Conservation (phyloP, 2,797 vertebrate species). For the Mycteria americana region DNA sequence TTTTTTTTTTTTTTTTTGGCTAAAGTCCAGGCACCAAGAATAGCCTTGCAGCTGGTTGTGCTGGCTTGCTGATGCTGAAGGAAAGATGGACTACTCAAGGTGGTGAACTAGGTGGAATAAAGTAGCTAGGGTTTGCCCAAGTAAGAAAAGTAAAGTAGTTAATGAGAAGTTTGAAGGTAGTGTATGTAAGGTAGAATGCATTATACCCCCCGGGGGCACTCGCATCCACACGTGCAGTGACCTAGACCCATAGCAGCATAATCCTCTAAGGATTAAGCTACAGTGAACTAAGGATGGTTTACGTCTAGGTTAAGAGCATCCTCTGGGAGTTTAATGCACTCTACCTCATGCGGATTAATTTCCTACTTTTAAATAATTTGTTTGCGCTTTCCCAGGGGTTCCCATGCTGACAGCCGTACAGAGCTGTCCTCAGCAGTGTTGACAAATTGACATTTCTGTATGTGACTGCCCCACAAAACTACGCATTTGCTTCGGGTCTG, state of each 20-base stretch:
- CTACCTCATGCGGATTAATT: not conserved
- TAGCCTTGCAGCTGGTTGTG: not conserved
- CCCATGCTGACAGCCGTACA: fast-evolving
- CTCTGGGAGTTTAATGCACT: not conserved
- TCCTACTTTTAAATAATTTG: not conserved
- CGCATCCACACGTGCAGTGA: fast-evolving
- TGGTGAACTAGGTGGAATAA: not conserved
- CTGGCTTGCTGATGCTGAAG: not conserved
- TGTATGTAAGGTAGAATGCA: not conserved
- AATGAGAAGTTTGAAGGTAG: not conserved
- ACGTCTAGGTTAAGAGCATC: not conserved
- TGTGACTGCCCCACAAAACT: not conserved
- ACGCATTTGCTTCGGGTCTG: fast-evolving
- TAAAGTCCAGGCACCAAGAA: not conserved
- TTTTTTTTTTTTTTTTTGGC: not conserved
- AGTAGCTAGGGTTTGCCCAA: not conserved
- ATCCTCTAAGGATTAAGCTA: not conserved
- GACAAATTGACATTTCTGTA: fast-evolving
- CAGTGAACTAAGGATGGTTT: not conserved
- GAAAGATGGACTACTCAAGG: fast-evolving
- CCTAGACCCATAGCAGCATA: not conserved
- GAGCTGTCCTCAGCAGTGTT: not conserved
- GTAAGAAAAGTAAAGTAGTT: not conserved
- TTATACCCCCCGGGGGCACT: not conserved
- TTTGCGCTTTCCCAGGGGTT: not conserved